Base-by-base conservation (phyloP, 1,140 invertebrate genomes). In the Archegozetes longisetosus region DNA sequence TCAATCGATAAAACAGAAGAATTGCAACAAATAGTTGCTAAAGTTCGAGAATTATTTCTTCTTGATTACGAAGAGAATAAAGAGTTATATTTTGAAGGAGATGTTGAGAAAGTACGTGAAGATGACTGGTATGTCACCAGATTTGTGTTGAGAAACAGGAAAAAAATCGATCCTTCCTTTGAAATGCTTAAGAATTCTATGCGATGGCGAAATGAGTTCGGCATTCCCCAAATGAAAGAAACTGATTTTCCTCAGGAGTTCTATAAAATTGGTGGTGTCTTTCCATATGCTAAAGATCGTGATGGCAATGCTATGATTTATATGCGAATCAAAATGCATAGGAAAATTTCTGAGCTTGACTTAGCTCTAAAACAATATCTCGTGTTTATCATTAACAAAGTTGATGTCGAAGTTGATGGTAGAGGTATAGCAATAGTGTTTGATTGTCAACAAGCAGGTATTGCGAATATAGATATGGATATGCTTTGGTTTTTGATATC, bases 51-150 rank as follows among this genome's bases (percentile, higher is more conserved):
- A 20, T 17, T 26, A 9, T 22, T 56, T 48, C 6, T 62, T 22
- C 13, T 40, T 24, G 23, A 66, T 53, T 70, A 0, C 77, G 83
- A 64, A 75, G 79, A 46, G 69, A 74, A 6, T 74, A 79, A 58
- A 77, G 50, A 62, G 2, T 23, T 53, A 9, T 67, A 61, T 28
- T 57, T 62, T 52, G 32, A 50, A 20, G 53, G 53, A 14, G 66
- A 67, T 50, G 54, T 64, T 3, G 53, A 66, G 48, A 9, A 52
- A 1, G 53, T 64, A 4, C 61, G 60, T 26, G 57, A 53, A 1
- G 63, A 66, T 56, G 63, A 65, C 50, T 67, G 64, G 64, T 62
- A 32, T 20, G 54, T 66, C 1, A 52, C 50, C 20, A 26, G 64
- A 23, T 67, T 64, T 23, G 28, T 67, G 2, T 48, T 66, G 20